These are phyloP conservation scores for Machimus atricapillus DNA, from an alignment of 2,888 invertebrate species.

Conservation along the genomic window DNA sequence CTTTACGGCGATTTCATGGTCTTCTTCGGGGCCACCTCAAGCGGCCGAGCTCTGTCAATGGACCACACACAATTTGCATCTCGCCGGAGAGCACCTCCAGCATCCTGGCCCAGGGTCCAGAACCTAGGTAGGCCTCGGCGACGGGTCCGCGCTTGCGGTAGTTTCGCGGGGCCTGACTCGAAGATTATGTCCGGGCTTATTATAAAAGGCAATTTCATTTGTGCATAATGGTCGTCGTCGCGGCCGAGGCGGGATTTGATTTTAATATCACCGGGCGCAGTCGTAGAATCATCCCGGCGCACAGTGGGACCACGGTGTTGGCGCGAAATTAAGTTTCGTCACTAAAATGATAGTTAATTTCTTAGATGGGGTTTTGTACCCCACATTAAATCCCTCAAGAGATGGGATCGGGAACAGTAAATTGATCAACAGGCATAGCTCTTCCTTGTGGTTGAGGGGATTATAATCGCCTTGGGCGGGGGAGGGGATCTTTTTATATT, in stretches of 20 bases:
- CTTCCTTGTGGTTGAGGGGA: background rate
- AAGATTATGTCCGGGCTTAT: constrained; percentile 32
- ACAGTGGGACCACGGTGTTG: background rate
- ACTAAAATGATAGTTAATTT: constrained; percentile 9
- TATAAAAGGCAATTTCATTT: constrained; percentile 35
- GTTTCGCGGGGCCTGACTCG: background rate
- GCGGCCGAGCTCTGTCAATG: constrained; percentile 39
- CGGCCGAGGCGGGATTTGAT: background rate
- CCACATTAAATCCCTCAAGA: background rate
- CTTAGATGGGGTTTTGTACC: background rate
- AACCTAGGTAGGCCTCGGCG: background rate
- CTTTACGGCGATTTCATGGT: constrained; percentile 46
- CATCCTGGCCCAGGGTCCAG: background rate
- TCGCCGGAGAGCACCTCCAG: background rate
- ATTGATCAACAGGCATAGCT: background rate
- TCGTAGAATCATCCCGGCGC: background rate
- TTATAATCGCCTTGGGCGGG: background rate
- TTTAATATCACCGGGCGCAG: background rate
- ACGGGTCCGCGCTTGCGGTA: background rate
- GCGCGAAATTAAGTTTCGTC: constrained; percentile 2
- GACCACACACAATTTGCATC: constrained; percentile 46
- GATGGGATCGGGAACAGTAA: background rate
- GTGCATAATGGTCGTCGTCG: background rate
- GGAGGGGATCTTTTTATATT: background rate
- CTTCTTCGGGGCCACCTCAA: constrained; percentile 39